Base-by-base conservation (phyloP, 2,888 invertebrate genomes). In the Norana najaformis region DNA sequence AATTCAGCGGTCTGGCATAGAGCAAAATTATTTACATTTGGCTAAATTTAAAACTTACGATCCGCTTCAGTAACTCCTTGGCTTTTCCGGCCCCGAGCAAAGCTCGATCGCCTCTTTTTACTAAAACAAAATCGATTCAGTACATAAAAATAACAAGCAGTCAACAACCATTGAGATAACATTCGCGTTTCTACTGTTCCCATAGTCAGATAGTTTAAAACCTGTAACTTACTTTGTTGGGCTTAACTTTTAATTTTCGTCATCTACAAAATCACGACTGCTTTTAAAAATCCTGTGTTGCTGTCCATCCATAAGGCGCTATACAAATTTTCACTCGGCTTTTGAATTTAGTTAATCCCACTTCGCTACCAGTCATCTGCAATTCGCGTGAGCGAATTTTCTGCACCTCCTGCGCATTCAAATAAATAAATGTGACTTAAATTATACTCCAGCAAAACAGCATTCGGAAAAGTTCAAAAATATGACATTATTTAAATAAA, bases 81-180 rank as follows among this genome's bases (percentile, higher is more conserved):
- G 69, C 69, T 69, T n/a, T n/a, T 69, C 30, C 69, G 69, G n/a
- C 69, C 69, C n/a, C 69, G 69, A 69, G n/a, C 69, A 69, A 69
- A 69, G n/a, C 69, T 69, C 30, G 69, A 69, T n/a, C 69, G 30
- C n/a, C 69, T 69, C 69, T 69, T 69, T 69, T 69, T 69, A n/a
- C 69, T 69, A 69, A 69, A 69, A 69, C 47, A 47, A 47, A n/a
- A n/a, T n/a, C 23, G 20, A 47, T 23, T 23, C 4, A 69, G n/a
- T n/a, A 69, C 11, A 69, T 8, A 30, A 69, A 69, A n/a, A 69
- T 69, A 69, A n/a, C n/a, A 69, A 8, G 6, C 23, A 53, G 3
- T 53, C 23, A 53, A 53, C 23, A 53, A 53, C 23, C 13, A 6
- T 30, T 41, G 16, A 41, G 47, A 47, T 47, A 47, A 47, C 47